Conservation (phyloP, 1,140 invertebrate species). For the Aleiodes sp. region DNA sequence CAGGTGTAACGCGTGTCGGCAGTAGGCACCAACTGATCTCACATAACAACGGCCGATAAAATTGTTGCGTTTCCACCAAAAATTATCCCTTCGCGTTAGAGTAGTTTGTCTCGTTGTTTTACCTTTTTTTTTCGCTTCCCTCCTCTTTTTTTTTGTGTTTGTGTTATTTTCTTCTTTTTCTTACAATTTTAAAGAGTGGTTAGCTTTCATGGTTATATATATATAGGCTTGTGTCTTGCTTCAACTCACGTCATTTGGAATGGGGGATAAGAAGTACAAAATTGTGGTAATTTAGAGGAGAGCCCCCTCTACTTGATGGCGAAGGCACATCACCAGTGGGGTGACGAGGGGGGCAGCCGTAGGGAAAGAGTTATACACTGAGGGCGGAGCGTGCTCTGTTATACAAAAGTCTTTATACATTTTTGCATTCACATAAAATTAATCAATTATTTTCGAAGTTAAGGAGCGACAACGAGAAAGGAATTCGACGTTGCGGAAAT, state of each 20-base stretch:
- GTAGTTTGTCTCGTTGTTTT: constrained; percentile 44
- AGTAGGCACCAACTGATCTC: constrained; percentile 64
- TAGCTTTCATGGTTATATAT: background rate
- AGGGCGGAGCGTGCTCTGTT: constrained; percentile 2
- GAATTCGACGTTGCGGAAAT: too few species aligned
- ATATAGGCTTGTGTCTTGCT: constrained; percentile 2
- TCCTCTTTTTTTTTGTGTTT: constrained; percentile 18
- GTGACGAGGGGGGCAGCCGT: constrained; percentile 33
- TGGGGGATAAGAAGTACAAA: constrained; percentile 59
- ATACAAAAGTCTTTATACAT: constrained; percentile 5
- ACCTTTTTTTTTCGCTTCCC: constrained; percentile 43
- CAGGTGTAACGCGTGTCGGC: constrained; percentile 62
- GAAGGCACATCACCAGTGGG: constrained; percentile 39
- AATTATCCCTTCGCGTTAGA: constrained; percentile 55
- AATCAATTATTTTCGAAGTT: background rate
- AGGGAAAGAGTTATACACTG: constrained; percentile 26
- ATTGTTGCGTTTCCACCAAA: constrained; percentile 65
- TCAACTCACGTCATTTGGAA: background rate
- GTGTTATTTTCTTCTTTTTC: constrained; percentile 8
- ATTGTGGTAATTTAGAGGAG: constrained; percentile 60
- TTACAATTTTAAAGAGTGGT: constrained; percentile 6
- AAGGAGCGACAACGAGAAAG: background rate
- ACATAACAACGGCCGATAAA: constrained; percentile 63
- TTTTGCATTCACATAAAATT: background rate
- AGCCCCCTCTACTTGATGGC: constrained; percentile 48